Base-by-base conservation (phyloP, 2,797 vertebrate species). In the Alauda arvensis region DNA sequence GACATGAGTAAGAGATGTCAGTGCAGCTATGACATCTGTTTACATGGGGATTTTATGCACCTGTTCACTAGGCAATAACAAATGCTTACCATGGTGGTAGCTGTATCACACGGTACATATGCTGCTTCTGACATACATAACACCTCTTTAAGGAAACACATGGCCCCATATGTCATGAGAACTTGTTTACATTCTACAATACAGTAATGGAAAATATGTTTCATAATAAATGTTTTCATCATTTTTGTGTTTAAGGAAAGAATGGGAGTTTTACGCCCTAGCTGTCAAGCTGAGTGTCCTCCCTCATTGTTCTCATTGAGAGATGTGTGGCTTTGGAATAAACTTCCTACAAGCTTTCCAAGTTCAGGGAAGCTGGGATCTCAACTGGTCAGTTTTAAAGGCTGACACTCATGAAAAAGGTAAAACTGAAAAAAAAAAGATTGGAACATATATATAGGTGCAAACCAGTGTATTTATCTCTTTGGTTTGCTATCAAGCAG, bases 91-190 rank as follows among this genome's bases (percentile, higher is more conserved):
- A 93, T 91, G 94, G 95, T 93, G 90, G 95, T 95, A 95, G 94
- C 94, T 93, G 90, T 75, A 91, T 97, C 97, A 97, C 97, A 96
- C 96, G 95, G 94, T 84, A 56, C 95, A 93, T 96, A 96, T 96
- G 95, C 95, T 93, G 85, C 95, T 96, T 91, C 52, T 96, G 92
- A 96, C 92, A 95, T 96, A 97, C 95, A 96, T 97, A 96, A 96
- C 97, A 97, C 96, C 96, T 97, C 96, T 88, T 95, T 94, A 95
- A 96, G 94, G 95, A 96, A 96, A 96, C 96, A 97, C 97, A 96
- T 95, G 96, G 95, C 94, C 96, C 96, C 97, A 97, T 97, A 97
- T 97, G 97, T 96, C 96, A 96, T 84, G 85, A 83, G 71, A 95
- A 62, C 93, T 87, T 97, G 96, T 97, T 97, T 97, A 96, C 94